phyloP scores from a whole-genome alignment of 2,888 invertebrate species.

The Tanytarsus gracilentus region DNA sequence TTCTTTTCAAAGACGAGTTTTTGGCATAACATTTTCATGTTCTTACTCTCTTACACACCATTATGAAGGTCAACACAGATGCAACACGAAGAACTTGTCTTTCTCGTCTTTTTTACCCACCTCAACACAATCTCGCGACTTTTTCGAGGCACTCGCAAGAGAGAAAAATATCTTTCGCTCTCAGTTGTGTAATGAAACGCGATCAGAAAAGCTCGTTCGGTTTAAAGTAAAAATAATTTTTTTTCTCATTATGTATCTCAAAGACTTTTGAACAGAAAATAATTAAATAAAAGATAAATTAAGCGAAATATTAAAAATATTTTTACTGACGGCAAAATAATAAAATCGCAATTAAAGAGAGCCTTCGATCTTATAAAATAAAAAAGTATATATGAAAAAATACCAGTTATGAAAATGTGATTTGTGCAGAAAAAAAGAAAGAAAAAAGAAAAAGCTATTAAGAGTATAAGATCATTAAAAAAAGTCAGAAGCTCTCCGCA shows the following conservation, averaged over 20 bases:
- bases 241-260: background rate
- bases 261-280: background rate
- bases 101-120: background rate
- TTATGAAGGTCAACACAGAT: constrained; percentile 14
- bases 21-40: background rate
- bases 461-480: constrained; percentile 23
- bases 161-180: background rate
- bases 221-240: background rate
- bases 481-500: constrained; percentile 16
- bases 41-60: background rate
- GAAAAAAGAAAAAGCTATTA: constrained; percentile 10
- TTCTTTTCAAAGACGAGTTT: constrained; percentile 23
- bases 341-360: constrained; percentile 1
- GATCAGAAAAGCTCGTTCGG: constrained; percentile 25
- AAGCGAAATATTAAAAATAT: no score
- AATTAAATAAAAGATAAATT: background rate
- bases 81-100: constrained; percentile 4
- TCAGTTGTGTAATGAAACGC: constrained; percentile 24
- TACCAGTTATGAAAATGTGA: constrained; percentile 28
- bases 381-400: constrained; percentile 4
- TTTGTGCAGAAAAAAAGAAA: constrained; percentile 14
- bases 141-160: background rate
- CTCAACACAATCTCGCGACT: background rate
- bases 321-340: no score
- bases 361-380: background rate